phyloP scores from a whole-genome alignment of 2,797 vertebrate species.

The Chiroxiphia lanceolata region DNA sequence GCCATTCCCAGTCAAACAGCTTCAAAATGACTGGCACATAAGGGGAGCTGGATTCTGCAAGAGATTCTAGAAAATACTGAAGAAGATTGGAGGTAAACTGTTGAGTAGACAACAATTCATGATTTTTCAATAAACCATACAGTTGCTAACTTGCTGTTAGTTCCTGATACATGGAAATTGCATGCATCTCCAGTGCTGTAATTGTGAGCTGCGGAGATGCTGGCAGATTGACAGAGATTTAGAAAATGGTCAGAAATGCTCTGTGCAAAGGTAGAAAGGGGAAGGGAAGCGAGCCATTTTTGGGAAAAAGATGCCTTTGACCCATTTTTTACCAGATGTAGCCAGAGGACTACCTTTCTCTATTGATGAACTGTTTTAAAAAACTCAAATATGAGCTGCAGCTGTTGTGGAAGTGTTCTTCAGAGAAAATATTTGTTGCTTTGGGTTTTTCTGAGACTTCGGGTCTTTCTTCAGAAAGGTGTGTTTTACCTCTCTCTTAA shows the following conservation, averaged over 20 bases:
- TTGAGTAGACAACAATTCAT: neutral
- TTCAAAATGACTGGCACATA: neutral
- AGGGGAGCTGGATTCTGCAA: neutral
- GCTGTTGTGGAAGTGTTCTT: neutral
- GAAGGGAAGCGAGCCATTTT: neutral
- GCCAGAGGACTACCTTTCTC: neutral
- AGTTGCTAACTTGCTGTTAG: neutral
- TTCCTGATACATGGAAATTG: slow-evolving; percentile 3
- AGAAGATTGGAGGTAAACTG: neutral
- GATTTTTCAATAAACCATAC: neutral
- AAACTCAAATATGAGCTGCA: neutral
- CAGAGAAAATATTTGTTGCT: neutral
- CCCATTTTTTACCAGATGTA: neutral
- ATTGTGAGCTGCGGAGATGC: neutral
- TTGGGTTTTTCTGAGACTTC: neutral
- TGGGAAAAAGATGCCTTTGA: neutral
- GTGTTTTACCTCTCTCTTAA: neutral
- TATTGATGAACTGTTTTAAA: neutral
- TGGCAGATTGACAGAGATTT: slow-evolving; percentile 8
- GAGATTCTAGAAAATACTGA: neutral
- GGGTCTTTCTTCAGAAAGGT: neutral
- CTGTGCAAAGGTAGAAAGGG: neutral
- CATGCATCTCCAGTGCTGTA: neutral
- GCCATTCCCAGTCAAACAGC: neutral
- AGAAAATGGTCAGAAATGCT: slow-evolving; percentile 2